phyloP scores from a whole-genome alignment of 2,797 vertebrate species.

The Phoeniculus purpureus region DNA sequence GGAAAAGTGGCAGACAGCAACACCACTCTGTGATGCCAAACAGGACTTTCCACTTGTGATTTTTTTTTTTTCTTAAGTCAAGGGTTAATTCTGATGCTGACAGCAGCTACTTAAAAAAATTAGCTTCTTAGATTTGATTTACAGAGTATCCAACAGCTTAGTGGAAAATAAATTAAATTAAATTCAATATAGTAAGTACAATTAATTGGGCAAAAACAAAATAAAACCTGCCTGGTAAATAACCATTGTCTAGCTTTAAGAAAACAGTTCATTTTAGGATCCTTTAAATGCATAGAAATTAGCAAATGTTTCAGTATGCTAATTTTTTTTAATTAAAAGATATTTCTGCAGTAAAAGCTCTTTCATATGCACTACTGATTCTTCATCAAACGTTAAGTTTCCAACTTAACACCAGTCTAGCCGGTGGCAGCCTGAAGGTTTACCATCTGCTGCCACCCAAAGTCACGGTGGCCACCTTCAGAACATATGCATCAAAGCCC shows the following conservation, averaged over 20 bases:
- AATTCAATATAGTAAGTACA: slow-evolving; percentile 46
- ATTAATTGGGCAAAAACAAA: slow-evolving; percentile 61
- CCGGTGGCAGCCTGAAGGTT: slow-evolving; percentile 94
- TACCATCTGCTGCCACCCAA: slow-evolving; percentile 95
- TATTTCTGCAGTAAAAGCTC: slow-evolving; percentile 86
- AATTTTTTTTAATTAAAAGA: slow-evolving; percentile 86
- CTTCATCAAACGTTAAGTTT: slow-evolving; percentile 92
- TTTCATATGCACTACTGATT: slow-evolving; percentile 94
- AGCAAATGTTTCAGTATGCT: slow-evolving; percentile 82
- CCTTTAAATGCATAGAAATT: slow-evolving; percentile 75
- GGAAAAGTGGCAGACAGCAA: not conserved
- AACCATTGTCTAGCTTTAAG: slow-evolving; percentile 68
- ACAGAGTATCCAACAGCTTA: slow-evolving; percentile 40
- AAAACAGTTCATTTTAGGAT: slow-evolving; percentile 75
- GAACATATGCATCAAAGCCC: slow-evolving; percentile 94
- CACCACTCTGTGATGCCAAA: not conserved
- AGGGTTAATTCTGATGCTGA: slow-evolving; percentile 51
- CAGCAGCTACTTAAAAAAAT: slow-evolving; percentile 60
- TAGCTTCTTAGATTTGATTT: slow-evolving; percentile 67
- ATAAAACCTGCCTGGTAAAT: slow-evolving; percentile 63
- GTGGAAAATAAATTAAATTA: slow-evolving; percentile 41
- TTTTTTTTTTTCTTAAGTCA: slow-evolving; percentile 10
- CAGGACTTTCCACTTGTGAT: not conserved
- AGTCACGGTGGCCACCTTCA: slow-evolving; percentile 90
- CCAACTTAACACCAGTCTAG: slow-evolving; percentile 90